phyloP scores from a whole-genome alignment of 2,888 invertebrate species.

The Sinohyriopsis cumingii region DNA sequence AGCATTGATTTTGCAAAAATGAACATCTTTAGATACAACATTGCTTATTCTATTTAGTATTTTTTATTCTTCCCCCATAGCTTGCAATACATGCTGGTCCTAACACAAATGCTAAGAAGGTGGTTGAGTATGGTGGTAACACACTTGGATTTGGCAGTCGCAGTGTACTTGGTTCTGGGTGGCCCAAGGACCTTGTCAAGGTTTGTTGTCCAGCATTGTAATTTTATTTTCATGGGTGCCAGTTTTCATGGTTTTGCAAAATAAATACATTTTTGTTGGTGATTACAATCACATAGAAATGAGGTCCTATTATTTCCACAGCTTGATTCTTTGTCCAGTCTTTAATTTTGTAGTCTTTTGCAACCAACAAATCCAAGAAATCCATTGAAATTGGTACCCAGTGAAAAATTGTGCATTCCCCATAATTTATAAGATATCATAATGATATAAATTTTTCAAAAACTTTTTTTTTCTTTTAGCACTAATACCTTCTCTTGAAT shows the following conservation, averaged over 20 bases:
- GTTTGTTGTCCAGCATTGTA: constrained; percentile 27
- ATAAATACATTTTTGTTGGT: background rate
- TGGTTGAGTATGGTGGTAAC: constrained; percentile 72
- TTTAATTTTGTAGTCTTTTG: too few relatives aligned
- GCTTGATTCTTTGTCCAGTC: too few relatives aligned
- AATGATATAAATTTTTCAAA: too few relatives aligned
- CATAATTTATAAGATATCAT: too few relatives aligned
- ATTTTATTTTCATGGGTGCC: background rate
- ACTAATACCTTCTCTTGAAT: too few relatives aligned
- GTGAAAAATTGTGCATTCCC: too few relatives aligned
- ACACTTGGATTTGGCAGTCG: constrained; percentile 71
- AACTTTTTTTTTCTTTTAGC: too few relatives aligned
- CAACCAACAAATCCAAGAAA: too few relatives aligned
- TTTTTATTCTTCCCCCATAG: constrained; percentile 37
- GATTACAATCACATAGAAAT: background rate
- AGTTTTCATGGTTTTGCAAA: background rate
- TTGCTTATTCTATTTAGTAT: background rate
- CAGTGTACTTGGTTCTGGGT: constrained; percentile 71
- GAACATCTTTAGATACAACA: too few relatives aligned
- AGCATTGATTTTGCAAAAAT: too few relatives aligned
- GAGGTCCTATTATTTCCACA: too few relatives aligned
- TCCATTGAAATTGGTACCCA: too few relatives aligned
- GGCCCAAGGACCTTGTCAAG: constrained; percentile 72
- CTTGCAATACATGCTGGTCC: constrained; percentile 69
- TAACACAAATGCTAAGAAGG: constrained; percentile 67